phyloP scores from a whole-genome alignment of 2,113 vertebrate genomes.

The Ovis canadensis region DNA sequence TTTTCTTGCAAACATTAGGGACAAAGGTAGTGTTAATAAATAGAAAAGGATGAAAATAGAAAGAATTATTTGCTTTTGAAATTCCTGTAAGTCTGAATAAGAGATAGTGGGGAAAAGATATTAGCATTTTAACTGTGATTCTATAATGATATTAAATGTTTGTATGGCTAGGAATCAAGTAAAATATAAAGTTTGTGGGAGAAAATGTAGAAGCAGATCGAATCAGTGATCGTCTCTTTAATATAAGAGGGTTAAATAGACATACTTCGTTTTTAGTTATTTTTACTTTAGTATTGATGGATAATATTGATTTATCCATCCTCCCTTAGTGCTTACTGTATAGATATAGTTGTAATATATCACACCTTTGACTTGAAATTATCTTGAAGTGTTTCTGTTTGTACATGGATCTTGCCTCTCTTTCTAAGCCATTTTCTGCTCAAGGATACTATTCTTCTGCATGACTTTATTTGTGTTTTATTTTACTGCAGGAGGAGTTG shows the following conservation, averaged over 20 bases:
- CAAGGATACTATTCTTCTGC: not conserved
- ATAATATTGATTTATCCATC: not conserved
- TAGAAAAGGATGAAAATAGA: not conserved
- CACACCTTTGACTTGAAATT: not conserved
- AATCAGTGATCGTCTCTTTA: not conserved
- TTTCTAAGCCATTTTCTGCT: not conserved
- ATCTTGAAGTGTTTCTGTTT: not conserved
- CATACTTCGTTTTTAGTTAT: not conserved
- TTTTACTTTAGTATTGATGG: not conserved
- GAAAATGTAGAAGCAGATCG: not conserved
- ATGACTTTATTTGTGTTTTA: not conserved
- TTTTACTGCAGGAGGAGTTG: slow-evolving; percentile 84
- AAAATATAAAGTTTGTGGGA: not conserved
- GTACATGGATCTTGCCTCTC: not conserved
- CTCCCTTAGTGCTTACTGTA: not conserved
- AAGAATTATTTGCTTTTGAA: not conserved
- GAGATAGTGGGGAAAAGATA: not conserved
- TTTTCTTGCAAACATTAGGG: not conserved
- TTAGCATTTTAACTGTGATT: not conserved
- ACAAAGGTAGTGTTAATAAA: not conserved
- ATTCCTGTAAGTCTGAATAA: not conserved
- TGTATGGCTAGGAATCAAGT: not conserved
- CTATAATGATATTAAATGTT: not conserved
- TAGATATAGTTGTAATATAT: not conserved
- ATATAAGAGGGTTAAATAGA: not conserved